Percentiles rank a stretch among this genome's conserved stretches.
Conservation (phyloP, 2,888 invertebrate species). For the Nasonovia ribisnigri region DNA sequence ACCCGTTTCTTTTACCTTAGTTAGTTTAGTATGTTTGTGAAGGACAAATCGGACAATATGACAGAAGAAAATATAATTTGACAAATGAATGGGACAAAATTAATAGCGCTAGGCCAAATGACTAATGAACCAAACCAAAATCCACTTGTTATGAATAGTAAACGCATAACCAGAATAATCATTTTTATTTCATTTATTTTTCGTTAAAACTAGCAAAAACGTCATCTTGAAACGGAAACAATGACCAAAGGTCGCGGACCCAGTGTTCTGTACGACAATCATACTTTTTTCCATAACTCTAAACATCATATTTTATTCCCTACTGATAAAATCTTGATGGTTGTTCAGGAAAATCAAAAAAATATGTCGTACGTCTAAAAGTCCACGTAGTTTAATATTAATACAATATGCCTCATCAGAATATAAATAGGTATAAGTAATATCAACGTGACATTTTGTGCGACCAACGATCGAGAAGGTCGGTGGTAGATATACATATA, state of each 20-base stretch:
- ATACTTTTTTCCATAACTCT: background rate
- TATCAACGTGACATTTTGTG: background rate
- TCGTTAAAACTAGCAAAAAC: constrained; percentile 25
- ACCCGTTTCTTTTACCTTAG: constrained; percentile 33
- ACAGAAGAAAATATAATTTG: constrained; percentile 59
- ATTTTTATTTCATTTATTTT: constrained; percentile 26
- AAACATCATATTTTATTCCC: background rate
- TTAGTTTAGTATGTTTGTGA: constrained; percentile 14
- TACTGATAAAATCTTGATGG: background rate
- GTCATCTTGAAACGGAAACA: constrained; percentile 30
- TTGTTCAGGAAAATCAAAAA: background rate
- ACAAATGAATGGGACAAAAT: constrained; percentile 60
- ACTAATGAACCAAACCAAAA: constrained; percentile 60
- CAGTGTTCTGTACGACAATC: background rate
- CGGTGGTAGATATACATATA: background rate
- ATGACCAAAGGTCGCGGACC: constrained; percentile 48
- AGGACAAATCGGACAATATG: constrained; percentile 55
- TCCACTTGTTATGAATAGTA: constrained; percentile 54
- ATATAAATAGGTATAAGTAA: background rate
- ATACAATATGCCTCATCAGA: background rate
- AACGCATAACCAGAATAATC: constrained; percentile 53
- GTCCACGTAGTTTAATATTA: background rate
- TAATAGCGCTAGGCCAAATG: constrained; percentile 55
- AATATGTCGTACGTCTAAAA: background rate
- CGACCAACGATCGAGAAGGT: constrained; percentile 10